A percentile compares a stretch with the other conserved stretches of the same genome.
These are phyloP conservation scores for Synaphobranchus kaupii DNA, from an alignment of 2,797 vertebrate species.

Conservation along the genomic window DNA sequence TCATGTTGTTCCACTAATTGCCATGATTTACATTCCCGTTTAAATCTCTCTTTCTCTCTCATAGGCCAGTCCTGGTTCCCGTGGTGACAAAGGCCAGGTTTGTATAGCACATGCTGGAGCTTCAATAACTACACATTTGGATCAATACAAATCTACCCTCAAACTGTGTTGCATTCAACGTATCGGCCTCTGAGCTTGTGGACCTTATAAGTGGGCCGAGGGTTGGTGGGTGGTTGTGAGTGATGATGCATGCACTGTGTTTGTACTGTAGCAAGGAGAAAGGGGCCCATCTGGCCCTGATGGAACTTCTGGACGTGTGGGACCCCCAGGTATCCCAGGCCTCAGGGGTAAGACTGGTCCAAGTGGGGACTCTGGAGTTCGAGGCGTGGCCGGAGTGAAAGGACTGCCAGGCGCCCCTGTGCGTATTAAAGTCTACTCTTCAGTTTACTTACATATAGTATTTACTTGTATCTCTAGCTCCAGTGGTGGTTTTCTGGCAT, in stretches of 20 bases:
- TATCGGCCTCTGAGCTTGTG: too few species aligned
- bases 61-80: conserved; percentile 64
- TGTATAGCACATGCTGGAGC: conserved; percentile 24
- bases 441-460: not conserved
- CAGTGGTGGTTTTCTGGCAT: not conserved
- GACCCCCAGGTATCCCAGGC: conserved; percentile 74
- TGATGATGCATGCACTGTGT: not conserved
- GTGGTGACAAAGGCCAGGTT: conserved; percentile 79
- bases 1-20: not conserved
- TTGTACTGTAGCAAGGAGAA: conserved; percentile 62
- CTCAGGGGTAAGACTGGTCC: conserved; percentile 68
- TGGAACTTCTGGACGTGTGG: conserved; percentile 64
- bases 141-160: not conserved
- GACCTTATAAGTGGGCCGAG: too few species aligned
- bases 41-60: conserved; percentile 16
- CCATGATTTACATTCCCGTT: conserved; percentile 8
- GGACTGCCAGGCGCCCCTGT: conserved; percentile 69
- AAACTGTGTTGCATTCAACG: not conserved
- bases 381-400: conserved; percentile 67
- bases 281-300: conserved; percentile 60
- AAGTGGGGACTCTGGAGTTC: conserved; percentile 65
- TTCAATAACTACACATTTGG: not conserved
- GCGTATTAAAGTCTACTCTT: conserved; percentile 47
- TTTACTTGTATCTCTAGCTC: not conserved
- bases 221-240: not conserved